Evolutionary conservation across 37 sponge, comb jelly and placozoan species (phyloP).

Genomic region (Ianthella basta): DNA sequence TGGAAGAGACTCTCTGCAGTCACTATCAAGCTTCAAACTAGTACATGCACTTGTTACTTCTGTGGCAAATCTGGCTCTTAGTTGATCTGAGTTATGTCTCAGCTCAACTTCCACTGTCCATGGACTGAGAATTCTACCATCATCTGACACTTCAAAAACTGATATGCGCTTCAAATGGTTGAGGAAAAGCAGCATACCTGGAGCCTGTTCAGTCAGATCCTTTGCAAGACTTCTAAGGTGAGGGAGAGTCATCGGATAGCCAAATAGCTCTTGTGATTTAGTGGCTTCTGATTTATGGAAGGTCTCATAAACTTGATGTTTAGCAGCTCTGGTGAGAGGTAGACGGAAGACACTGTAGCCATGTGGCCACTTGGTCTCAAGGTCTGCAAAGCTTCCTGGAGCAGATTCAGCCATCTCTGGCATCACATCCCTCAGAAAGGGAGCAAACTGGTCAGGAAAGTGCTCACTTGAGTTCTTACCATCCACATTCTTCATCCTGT

Average conservation of each 20-base stretch:
- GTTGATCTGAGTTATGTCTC: not conserved
- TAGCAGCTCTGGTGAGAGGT: slow-evolving; percentile 42
- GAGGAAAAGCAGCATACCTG: slow-evolving; percentile 54
- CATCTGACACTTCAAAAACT: slow-evolving; percentile 55
- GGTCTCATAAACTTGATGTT: not conserved
- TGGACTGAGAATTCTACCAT: slow-evolving; percentile 34
- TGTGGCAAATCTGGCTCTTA: too few species aligned
- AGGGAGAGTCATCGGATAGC: not conserved
- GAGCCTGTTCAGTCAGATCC: slow-evolving; percentile 22
- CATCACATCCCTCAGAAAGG: slow-evolving; percentile 40
- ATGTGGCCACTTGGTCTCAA: slow-evolving; percentile 2
- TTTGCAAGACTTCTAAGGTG: slow-evolving; percentile 22
- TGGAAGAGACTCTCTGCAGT: too few species aligned
- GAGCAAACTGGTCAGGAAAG: slow-evolving; percentile 66
- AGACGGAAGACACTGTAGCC: slow-evolving; percentile 65
- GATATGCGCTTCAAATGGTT: slow-evolving; percentile 61
- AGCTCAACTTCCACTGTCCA: slow-evolving; percentile 36
- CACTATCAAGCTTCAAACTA: not conserved
- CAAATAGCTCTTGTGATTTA: not conserved
- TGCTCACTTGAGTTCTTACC: slow-evolving; percentile 39
- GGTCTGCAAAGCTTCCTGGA: slow-evolving; percentile 28
- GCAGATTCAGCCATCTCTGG: not conserved
- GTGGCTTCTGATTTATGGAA: not conserved
- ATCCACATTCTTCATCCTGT: slow-evolving; percentile 19
- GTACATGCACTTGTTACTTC: not conserved